Percentiles rank a stretch among this genome's conserved stretches.
These are phyloP conservation scores for Eupithecia vulgata DNA, from an alignment of 2,888 invertebrate species.

Conservation along the genomic window DNA sequence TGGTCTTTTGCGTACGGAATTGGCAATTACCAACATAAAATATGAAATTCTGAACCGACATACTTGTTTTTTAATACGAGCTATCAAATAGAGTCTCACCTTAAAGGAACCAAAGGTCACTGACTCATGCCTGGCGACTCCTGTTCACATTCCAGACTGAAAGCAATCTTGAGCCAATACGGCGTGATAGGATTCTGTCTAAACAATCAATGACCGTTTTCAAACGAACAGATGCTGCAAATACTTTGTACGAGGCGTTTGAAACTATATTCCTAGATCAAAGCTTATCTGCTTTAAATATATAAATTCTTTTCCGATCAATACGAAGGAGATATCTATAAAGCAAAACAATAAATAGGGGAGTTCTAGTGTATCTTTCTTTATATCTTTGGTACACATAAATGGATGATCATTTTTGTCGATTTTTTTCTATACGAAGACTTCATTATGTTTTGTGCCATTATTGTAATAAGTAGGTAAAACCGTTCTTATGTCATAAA, in stretches of 20 bases:
- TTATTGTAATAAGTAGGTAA: not conserved
- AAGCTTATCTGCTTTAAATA: not conserved
- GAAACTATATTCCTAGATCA: not conserved
- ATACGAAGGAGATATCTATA: not conserved
- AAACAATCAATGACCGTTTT: conserved; percentile 16
- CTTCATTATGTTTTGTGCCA: not conserved
- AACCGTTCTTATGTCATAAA: not conserved
- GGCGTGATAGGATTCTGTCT: conserved; percentile 24
- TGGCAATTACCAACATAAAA: not conserved
- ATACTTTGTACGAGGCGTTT: not conserved
- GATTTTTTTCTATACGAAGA: not conserved
- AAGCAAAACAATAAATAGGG: too few species aligned
- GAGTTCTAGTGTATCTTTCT: too few species aligned
- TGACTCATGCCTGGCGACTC: conserved; percentile 50
- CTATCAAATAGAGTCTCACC: conserved; percentile 3
- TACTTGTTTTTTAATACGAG: not conserved
- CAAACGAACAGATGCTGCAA: not conserved
- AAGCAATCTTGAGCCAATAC: conserved; percentile 31
- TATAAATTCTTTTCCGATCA: not conserved
- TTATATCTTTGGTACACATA: too few species aligned
- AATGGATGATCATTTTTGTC: not conserved
- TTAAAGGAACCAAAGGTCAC: conserved; percentile 42
- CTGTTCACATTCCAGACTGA: conserved; percentile 46
- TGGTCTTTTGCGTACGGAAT: not conserved
- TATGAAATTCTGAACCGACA: not conserved